Percentiles rank a stretch among this genome's conserved stretches.
These are phyloP conservation scores for Malacoctenus gilli DNA, from an alignment of 2,797 vertebrate species.

Conservation along the genomic window DNA sequence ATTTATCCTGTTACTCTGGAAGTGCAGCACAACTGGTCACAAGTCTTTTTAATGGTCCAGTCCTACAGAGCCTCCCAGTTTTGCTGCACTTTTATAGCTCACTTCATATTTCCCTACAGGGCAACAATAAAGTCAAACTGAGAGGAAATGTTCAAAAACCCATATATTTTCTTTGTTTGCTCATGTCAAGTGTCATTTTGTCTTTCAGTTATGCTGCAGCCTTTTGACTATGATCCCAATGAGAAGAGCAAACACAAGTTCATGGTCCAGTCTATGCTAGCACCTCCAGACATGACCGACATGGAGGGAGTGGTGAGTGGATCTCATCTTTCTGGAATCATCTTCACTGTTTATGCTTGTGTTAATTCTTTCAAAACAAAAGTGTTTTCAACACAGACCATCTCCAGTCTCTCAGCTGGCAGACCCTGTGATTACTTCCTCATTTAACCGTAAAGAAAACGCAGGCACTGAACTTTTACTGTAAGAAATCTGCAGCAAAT, in stretches of 20 bases:
- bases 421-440: background rate
- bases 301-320: constrained; percentile 98
- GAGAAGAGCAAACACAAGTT: constrained; percentile 99
- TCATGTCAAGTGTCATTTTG: constrained; percentile 39
- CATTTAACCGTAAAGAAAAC: constrained; percentile 1
- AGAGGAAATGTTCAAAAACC: constrained; percentile 1
- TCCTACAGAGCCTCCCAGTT: background rate
- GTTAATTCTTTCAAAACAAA: constrained; percentile 9
- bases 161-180: constrained; percentile 5
- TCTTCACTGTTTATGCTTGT: background rate
- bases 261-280: constrained; percentile 98
- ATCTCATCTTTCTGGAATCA: constrained; percentile 5
- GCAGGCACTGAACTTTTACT: background rate
- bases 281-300: constrained; percentile 95
- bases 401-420: background rate
- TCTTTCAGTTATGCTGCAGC: constrained; percentile 97
- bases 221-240: constrained; percentile 98
- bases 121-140: background rate
- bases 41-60: constrained; percentile 9
- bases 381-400: constrained; percentile 1
- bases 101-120: background rate
- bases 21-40: background rate
- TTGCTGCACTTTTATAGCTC: background rate
- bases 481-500: background rate
- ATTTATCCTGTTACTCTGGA: background rate